These are phyloP conservation scores for Sarcophaga caerulescens DNA, from an alignment of 2,888 invertebrate species.

Conservation along the genomic window DNA sequence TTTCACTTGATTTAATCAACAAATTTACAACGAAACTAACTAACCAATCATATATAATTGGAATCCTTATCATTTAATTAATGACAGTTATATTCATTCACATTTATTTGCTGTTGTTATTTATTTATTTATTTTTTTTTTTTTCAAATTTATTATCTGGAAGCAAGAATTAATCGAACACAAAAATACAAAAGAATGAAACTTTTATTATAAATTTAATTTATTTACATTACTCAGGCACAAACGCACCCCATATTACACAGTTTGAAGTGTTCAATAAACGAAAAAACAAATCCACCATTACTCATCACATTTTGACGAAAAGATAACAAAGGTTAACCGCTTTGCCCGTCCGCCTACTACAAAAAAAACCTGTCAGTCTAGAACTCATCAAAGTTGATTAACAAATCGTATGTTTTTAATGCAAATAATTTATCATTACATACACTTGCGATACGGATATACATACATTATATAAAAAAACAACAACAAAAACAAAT, in stretches of 20 bases:
- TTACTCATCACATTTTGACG: background rate
- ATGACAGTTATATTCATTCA: background rate
- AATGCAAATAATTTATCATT: conserved; percentile 9
- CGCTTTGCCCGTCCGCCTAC: background rate
- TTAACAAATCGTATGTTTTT: conserved; percentile 9
- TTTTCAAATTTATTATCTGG: background rate
- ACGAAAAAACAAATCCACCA: background rate
- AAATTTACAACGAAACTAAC: background rate
- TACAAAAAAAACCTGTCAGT: background rate
- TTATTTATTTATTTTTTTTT: background rate
- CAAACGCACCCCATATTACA: background rate
- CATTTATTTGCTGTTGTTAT: too few species aligned
- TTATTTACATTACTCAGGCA: too few species aligned
- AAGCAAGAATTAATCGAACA: background rate
- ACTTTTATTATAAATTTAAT: background rate
- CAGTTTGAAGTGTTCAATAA: background rate
- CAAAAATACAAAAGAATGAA: background rate
- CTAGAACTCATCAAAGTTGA: background rate
- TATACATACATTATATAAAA: background rate
- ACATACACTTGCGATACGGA: background rate
- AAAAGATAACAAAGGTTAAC: background rate
- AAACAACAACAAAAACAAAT: background rate
- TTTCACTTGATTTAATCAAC: too few species aligned
- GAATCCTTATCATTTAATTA: background rate
- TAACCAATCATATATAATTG: background rate